Evolutionary conservation across 2,113 vertebrate genomes (phyloP), one percentile per base, ranked within the genome.

Genomic region (Falco punctatus): DNA sequence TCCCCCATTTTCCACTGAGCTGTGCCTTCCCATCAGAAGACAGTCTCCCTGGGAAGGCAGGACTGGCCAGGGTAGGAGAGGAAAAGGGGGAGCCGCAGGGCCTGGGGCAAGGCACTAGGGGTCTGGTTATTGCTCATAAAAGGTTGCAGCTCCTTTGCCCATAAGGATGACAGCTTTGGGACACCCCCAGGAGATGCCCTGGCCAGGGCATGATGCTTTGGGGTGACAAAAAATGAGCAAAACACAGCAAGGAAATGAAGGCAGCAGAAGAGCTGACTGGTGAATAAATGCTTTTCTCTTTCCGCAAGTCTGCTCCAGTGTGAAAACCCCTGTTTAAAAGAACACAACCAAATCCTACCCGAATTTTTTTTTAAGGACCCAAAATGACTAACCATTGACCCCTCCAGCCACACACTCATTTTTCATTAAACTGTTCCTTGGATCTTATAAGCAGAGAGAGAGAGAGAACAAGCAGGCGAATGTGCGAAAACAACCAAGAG

Each of bases 381-480:
- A 73, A 26, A 92, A 87, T 24, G 59, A 93, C 61, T 92, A 94
- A 90, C 79, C 91, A 93, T 55, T 93, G 95, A 96, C 96, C 93
- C 92, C 88, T 97, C 94, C 91, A 96, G 97, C 89, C 96, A 95
- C 91, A 90, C 22, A 27, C 86, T 95, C 73, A 94, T 94, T 96
- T 96, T 95, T 95, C 88, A 94, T 96, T 96, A 96, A 94, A 91
- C 91, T 20, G 27, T 72, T 94, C 80, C 92, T 49, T 61, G 73
- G 82, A 96, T 92, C 91, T 93, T 92, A 95, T 79, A 95, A 96
- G 91, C 80, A 66, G 61, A 35, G 67, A 11, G 49, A 83, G 49
- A 83, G 82, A 83, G 87, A 88, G 87, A 96, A 95, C 93, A 95
- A 88, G 87, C 44, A 4, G 82, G 70, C 3, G 40, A 89, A 80